A percentile compares a stretch with the other conserved stretches of the same genome.
phyloP scores from a whole-genome alignment of 1,140 invertebrate species.

The Homarus americanus region DNA sequence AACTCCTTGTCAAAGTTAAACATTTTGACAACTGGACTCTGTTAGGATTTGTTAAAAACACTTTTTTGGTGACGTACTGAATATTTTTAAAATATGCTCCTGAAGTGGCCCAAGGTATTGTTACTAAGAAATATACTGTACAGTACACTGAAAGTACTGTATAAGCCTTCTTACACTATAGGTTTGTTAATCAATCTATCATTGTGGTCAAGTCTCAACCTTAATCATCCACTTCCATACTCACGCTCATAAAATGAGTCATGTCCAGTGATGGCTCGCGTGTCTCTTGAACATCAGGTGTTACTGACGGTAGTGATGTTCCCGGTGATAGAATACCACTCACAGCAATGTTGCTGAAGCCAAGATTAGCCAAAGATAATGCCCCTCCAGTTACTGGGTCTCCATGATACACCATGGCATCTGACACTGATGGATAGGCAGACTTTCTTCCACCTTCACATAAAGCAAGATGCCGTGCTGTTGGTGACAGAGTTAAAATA shows the following conservation, averaged over 20 bases:
- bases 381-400: conserved; percentile 39
- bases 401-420: conserved; percentile 54
- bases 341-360: conserved; percentile 3
- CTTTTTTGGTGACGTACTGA: not conserved
- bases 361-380: conserved; percentile 21
- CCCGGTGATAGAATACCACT: not conserved
- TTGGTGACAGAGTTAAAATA: no score
- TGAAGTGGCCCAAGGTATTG: not conserved
- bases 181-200: not conserved
- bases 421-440: conserved; percentile 63
- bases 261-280: conserved; percentile 5
- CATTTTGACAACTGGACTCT: not conserved
- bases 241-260: conserved; percentile 49
- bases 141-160: no score
- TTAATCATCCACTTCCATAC: conserved; percentile 61
- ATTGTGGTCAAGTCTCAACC: not conserved
- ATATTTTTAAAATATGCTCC: no score
- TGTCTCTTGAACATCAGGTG: not conserved
- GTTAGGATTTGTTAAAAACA: not conserved
- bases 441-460: conserved; percentile 62
- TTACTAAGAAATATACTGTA: not conserved
- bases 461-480: conserved; percentile 48
- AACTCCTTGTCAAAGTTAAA: not conserved
- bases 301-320: not conserved
- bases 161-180: not conserved